Base-by-base conservation (phyloP, 2,113 vertebrate genomes). In the Catharus minimus region DNA sequence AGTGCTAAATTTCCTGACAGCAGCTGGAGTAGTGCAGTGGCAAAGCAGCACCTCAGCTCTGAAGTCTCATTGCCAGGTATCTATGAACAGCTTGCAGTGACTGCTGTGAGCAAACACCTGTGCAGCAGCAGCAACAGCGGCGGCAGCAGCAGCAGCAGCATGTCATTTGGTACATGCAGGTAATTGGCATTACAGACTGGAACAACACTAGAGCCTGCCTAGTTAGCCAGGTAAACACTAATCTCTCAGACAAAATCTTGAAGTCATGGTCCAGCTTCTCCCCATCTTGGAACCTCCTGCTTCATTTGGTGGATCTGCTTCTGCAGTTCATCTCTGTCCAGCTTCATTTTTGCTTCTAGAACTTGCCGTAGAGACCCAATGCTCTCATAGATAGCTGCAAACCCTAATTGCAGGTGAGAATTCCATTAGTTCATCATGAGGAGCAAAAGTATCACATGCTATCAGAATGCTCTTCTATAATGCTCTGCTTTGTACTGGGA, bases 331-430 rank as follows among this genome's bases (percentile, higher is more conserved):
- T 98, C 98, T 94, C 92, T 98, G 92, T 98, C 98, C 89, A 98
- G 92, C 88, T 97, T 98, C 97, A 98, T 98, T 96, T 97, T 98
- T 1, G 97, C 96, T 93, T 98, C 98, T 3, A 98, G 97, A 72
- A 98, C 97, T 96, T 98, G 97, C 77, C 96, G 97, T 77, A 98
- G 96, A 61, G 98, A 98, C 33, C 97, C 97, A 78, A 98, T 97
- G 95, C 97, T 98, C 84, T 98, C 98, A 49, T 98, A 98, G 93
- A 98, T 97, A 49, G 98, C 97, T 36, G 98, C 93, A 95, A 98
- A 98, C 47, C 98, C 98, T 98, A 87, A 61, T 84, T 47, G 66
- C 39, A 87, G 72, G 61, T 44, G 86, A 91, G 73, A 93, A 39
- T 66, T 11, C 21, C 32, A 46, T 87, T 82, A 88, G 49, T 77